A percentile compares a stretch with the other conserved stretches of the same genome.
These are phyloP conservation scores for Saccopteryx bilineata DNA, from an alignment of 2,113 vertebrate species.

Conservation along the genomic window DNA sequence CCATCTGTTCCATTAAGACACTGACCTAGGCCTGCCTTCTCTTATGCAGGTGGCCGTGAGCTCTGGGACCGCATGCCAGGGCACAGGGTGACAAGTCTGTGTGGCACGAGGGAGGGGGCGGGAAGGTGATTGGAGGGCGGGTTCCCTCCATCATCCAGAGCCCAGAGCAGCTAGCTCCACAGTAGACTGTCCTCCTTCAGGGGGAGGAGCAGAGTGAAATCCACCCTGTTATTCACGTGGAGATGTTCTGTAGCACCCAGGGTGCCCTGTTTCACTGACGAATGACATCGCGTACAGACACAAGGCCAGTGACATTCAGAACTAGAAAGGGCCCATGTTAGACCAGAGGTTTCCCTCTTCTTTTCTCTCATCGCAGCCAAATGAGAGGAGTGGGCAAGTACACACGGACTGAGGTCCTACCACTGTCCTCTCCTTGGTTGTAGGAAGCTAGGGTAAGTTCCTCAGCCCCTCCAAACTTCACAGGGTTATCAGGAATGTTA, in stretches of 20 bases:
- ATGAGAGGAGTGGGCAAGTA: not conserved
- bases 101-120: rapidly evolving
- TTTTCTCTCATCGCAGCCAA: not conserved
- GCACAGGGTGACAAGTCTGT: not conserved
- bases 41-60: not conserved
- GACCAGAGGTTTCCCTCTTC: not conserved
- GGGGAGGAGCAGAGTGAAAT: not conserved
- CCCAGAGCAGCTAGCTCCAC: not conserved
- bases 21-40: not conserved
- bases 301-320: not conserved
- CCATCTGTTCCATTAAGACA: not conserved
- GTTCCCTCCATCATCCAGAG: not conserved
- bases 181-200: not conserved
- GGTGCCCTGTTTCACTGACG: not conserved
- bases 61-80: not conserved
- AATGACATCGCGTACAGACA: not conserved
- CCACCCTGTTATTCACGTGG: not conserved
- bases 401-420: not conserved
- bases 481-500: not conserved
- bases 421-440: not conserved
- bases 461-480: not conserved
- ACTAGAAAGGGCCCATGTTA: not conserved
- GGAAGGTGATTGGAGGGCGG: not conserved
- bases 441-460: not conserved
- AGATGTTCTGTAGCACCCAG: not conserved